Percentiles rank a stretch among this genome's conserved stretches.
Conservation (phyloP, 2,888 invertebrate genomes). For the Andrena hattorfiana region DNA sequence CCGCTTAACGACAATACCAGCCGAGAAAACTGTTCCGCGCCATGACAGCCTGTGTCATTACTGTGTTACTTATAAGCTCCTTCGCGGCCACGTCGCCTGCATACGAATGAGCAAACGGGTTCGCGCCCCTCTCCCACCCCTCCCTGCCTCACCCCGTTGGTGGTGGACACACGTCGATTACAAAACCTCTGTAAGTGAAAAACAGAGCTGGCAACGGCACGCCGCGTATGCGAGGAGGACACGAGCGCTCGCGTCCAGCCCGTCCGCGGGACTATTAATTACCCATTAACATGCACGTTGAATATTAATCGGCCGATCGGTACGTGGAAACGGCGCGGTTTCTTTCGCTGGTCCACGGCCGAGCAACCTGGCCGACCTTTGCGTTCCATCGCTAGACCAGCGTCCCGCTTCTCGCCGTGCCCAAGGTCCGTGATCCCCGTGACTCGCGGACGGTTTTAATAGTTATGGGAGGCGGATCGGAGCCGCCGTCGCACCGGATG, state of each 20-base stretch:
- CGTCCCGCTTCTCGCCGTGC: too few relatives aligned
- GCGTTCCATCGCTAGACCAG: conserved; percentile 3
- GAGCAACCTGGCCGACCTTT: conserved; percentile 2
- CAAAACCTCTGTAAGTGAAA: conserved; percentile 74
- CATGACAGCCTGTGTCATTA: conserved; percentile 82
- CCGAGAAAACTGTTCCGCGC: conserved; percentile 78
- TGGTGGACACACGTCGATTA: conserved; percentile 68
- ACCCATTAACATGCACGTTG: conserved; percentile 79
- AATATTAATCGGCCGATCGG: conserved; percentile 77
- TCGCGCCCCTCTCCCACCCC: neutral
- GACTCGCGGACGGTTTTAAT: conserved; percentile 4
- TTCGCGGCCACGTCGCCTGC: conserved; percentile 73
- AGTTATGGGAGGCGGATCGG: neutral
- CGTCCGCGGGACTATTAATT: conserved; percentile 73
- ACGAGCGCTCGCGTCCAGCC: conserved; percentile 36
- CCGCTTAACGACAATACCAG: conserved; percentile 76
- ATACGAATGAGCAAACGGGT: conserved; percentile 74
- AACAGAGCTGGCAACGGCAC: conserved; percentile 75
- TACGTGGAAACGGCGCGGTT: conserved; percentile 68
- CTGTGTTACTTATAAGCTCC: conserved; percentile 81
- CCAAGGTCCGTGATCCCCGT: neutral
- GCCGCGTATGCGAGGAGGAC: conserved; percentile 73
- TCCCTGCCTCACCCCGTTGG: neutral
- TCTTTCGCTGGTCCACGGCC: conserved; percentile 60
- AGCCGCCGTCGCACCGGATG: neutral